Conservation (phyloP, 2,797 vertebrate genomes). For the Craterocephalus amniculus region DNA sequence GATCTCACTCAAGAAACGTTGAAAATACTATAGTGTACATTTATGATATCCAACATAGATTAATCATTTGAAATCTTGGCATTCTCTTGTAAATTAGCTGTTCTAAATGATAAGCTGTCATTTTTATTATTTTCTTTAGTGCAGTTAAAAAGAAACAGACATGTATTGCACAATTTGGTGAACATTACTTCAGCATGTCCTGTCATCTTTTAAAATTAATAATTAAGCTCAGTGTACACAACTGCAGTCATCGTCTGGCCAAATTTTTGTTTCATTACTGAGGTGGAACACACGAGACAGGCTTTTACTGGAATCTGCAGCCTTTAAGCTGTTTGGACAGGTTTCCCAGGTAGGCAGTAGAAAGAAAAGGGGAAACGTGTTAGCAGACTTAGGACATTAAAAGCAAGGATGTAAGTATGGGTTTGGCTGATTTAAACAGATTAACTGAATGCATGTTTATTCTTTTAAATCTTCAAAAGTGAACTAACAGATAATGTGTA, state of each 20-base stretch:
- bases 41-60: neutral
- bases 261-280: slow-evolving; percentile 42
- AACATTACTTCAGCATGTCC: slow-evolving; percentile 14
- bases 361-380: neutral
- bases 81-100: neutral
- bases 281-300: slow-evolving; percentile 33
- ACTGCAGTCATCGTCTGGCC: slow-evolving; percentile 33
- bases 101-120: neutral
- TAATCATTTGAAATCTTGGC: neutral
- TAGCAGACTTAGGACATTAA: neutral
- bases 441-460: neutral
- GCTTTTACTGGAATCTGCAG: slow-evolving; percentile 31
- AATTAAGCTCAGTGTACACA: slow-evolving; percentile 74
- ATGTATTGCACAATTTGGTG: neutral
- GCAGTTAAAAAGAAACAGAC: neutral
- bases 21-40: neutral
- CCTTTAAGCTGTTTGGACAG: slow-evolving; percentile 29
- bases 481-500: neutral
- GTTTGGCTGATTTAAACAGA: slow-evolving; percentile 5
- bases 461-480: neutral
- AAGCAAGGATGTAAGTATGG: neutral
- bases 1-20: neutral
- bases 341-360: slow-evolving; percentile 60
- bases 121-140: neutral
- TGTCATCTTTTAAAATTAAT: slow-evolving; percentile 63